Base-by-base conservation (phyloP, 23 tunicate species). In the Trididemnum clinides region DNA sequence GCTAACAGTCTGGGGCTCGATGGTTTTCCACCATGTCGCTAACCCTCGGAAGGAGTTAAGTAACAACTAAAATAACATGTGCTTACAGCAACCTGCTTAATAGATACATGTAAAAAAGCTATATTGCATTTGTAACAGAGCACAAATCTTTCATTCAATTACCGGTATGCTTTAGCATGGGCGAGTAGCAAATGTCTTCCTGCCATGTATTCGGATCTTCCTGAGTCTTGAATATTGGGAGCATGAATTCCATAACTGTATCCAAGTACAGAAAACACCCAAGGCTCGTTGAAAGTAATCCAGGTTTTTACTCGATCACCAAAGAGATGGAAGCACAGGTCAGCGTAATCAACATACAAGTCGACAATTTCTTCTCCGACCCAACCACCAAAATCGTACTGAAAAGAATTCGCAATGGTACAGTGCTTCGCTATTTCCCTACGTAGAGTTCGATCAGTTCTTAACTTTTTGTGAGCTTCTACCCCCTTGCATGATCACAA, bases 201-300 rank as follows among this genome's bases (percentile, higher is more conserved):
- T 1, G 92, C 92, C 65, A 74, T 37, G 39, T 92, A 92, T 33
- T 92, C 97, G 19, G 87, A 50, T 34, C 80, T 37, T n/a, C 97
- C 97, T 0, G 90, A 73, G 49, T 84, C 92, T 34, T 71, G 59
- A 10, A 83, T 88, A 62, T 92, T 92, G 2, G 97, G 97, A 20
- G 97, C 85, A 63, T 92, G 92, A 28, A 62, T 80, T 34, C 89
- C 97, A 44, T 77, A 80, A 19, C 86, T 70, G 64, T 92, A 92
- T 0, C 97, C 97, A 26, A 92, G 88, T 20, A 80, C 97, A 29
- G 87, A 77, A 50, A 92, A 88, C 44, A 96, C 99, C 93, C 93
- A 91, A 20, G 99, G 99, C 74, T 96, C 99, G 65, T 96, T 96
- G 33, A 91, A 84, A 1, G 99, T 96, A 63, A 96, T 96, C 99